phyloP scores from a whole-genome alignment of 1,140 invertebrate genomes.

The Dinothrombium tinctorium region DNA sequence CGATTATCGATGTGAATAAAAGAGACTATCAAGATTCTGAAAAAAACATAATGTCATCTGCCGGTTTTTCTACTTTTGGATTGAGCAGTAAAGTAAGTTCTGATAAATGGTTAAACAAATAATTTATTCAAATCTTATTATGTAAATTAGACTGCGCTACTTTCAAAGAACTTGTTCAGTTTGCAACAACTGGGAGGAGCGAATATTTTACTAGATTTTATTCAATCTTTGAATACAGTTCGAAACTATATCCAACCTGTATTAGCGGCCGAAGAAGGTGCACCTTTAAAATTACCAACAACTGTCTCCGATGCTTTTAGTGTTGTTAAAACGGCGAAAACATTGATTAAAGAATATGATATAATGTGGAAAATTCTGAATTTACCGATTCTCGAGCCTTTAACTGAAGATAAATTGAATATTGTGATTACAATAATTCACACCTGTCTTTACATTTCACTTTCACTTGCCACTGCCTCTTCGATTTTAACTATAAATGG shows the following conservation, averaged over 20 bases:
- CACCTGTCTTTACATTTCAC: conserved; percentile 49
- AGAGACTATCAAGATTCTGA: conserved; percentile 16
- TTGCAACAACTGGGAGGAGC: conserved; percentile 47
- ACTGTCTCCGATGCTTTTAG: conserved; percentile 46
- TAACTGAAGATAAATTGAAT: conserved; percentile 49
- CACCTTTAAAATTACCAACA: conserved; percentile 35
- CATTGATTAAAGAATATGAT: conserved; percentile 52
- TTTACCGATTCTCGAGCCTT: conserved; percentile 58
- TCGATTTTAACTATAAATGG: background rate
- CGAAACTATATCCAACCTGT: conserved; percentile 43
- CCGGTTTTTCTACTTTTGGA: background rate
- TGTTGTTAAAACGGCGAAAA: conserved; percentile 38
- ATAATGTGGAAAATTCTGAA: conserved; percentile 55
- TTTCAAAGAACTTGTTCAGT: conserved; percentile 29
- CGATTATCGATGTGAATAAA: conserved; percentile 20
- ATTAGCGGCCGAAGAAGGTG: conserved; percentile 39
- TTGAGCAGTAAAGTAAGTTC: background rate
- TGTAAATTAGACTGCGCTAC: too few species aligned
- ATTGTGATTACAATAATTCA: conserved; percentile 47
- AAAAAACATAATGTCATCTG: conserved; percentile 15
- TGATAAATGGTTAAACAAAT: background rate
- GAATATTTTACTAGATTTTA: conserved; percentile 49
- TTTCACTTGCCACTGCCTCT: background rate
- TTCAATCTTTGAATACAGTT: conserved; percentile 44
- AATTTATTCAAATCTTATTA: too few species aligned